Evolutionary conservation across 2,888 invertebrate species (phyloP), one percentile per base, ranked within the genome.

Genomic region (Oscheius sp.): DNA sequence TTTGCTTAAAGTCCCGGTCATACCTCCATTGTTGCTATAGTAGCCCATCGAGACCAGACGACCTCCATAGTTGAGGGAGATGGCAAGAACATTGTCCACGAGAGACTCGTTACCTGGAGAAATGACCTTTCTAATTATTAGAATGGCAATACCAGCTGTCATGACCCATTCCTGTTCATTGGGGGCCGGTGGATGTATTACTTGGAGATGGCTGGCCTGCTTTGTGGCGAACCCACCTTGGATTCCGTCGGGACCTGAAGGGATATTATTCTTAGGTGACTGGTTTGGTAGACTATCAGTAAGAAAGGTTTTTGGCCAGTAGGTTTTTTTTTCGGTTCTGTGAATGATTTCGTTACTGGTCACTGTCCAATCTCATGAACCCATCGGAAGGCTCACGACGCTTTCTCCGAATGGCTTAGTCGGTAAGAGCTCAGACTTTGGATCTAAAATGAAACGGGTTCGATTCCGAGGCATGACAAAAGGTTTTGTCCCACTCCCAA

Each of bases 161-260:
- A 88, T 63, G 21, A 88, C 88, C 88, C 88, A 88, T 29, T 88
- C 85, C 53, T 85, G 84, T 74, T 88, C 88, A 68, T 86, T 83
- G 0, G 88, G 88, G 0, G 85, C 76, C 13, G 84, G 81, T 1
- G 88, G 88, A 73, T 87, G 87, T 9, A 85, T 84, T 9, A 66
- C 71, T 55, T 74, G 74, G 29, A 74, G 59, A 21, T 53, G 59
- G 11, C 29, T 48, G 13, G 58, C 42, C 55, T 51, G 50, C 32
- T 50, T 53, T 11, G 74, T 60, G 1, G 74, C 42, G 37, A 74
- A 74, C 5, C 74, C 74, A 0, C 74, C 74, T 29, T 74, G 66
- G 1, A 74, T 58, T 3, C 47, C 51, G 21, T 72, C 72, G 1
- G 60, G 72, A n/a, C 72, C 72, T 72, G 13, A 11, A 59, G 21